Conservation (phyloP, 2,888 invertebrate genomes). For the Eupithecia centaureata region DNA sequence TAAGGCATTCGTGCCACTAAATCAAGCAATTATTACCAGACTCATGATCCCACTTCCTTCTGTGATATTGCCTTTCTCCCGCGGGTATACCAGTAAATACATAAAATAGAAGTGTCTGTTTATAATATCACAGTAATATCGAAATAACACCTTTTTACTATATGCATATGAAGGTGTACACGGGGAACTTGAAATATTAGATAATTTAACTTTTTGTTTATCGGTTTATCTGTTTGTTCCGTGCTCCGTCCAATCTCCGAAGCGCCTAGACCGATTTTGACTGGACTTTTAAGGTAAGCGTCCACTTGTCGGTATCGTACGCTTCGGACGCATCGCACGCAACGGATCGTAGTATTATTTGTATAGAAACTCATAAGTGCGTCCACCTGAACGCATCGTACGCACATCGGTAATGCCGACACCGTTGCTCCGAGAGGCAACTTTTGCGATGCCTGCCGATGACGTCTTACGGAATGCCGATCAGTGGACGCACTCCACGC, state of each 20-base stretch:
- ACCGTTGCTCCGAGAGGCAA: too few species aligned
- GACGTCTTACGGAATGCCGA: too few species aligned
- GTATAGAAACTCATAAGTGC: too few species aligned
- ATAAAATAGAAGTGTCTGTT: not conserved
- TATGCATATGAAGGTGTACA: not conserved
- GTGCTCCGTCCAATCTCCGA: not conserved
- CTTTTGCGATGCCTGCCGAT: too few species aligned
- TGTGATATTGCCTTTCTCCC: not conserved
- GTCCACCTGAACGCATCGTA: too few species aligned
- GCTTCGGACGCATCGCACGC: too few species aligned
- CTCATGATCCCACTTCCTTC: conserved; percentile 45
- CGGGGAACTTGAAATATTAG: not conserved
- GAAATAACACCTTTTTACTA: not conserved
- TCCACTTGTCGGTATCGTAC: too few species aligned
- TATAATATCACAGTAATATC: not conserved
- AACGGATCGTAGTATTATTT: too few species aligned
- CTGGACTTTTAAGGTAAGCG: too few species aligned
- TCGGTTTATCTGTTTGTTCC: not conserved
- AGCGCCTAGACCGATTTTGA: not conserved
- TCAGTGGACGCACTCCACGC: too few species aligned
- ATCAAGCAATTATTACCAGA: conserved; percentile 56
- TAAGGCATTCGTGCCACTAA: conserved; percentile 53
- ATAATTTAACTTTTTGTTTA: not conserved
- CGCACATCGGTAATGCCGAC: too few species aligned
- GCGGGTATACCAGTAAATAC: not conserved